Base-by-base conservation (phyloP, 2,113 vertebrate species). In the Atherinomorus stipes region DNA sequence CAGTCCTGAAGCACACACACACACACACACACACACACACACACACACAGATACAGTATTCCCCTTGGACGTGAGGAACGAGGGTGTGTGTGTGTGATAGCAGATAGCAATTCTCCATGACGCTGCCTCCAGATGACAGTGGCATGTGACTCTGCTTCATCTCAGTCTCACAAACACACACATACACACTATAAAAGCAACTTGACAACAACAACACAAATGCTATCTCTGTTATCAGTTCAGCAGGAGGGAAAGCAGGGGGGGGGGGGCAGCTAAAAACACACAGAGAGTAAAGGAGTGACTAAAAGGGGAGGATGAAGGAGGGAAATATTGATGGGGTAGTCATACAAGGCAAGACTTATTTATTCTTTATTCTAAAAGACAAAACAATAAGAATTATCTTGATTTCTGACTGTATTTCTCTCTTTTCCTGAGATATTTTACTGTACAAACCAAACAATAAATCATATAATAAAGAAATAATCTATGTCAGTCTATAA, bases 81-180 rank as follows among this genome's bases (percentile, higher is more conserved):
- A 47, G 64, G 8, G 85, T 62, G 80, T 64, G 73, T 83, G 75
- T 83, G 65, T 68, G 74, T 58, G 87, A 87, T 78, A 83, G 83
- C 81, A 76, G 84, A 89, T 86, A 92, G 73, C 65, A 76, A 62
- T 81, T 76, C 75, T 81, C 81, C 83, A 87, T 88, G 89, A 88
- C 64, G 69, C 74, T 42, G 60, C 83, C 83, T 82, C 83, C 79
- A 89, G 89, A 88, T 78, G 62, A 86, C 88, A 89, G 79, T 4
- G 78, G 88, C 85, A 91, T 91, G 88, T 85, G 84, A 91, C 80
- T 85, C 84, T 88, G 89, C 68, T 90, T 84, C 78, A 85, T 92
- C 80, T 91, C 89, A 84, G 58, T 64, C 83, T 62, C 83, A 84
- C 83, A 73, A 63, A 71, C 69, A 61, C 61, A 71, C 75, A 59